Percentiles rank a stretch among this genome's conserved stretches.
Conservation (phyloP, 2,797 vertebrate species). For the Cossypha heuglini region DNA sequence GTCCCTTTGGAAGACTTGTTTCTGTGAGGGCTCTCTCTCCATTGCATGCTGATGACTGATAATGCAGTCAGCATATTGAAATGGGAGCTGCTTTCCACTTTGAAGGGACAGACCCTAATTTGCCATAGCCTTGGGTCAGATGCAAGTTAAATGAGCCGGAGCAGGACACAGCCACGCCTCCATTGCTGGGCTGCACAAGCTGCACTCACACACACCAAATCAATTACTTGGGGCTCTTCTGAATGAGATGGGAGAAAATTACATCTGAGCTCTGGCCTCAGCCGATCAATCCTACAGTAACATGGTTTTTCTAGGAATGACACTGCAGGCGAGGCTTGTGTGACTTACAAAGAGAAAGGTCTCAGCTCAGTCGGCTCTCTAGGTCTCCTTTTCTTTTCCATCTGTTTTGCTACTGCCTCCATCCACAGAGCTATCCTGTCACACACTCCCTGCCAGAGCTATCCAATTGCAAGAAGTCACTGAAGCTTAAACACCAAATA, state of each 20-base stretch:
- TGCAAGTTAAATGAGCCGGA: not conserved
- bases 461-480: not conserved
- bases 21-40: not conserved
- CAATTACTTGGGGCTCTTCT: constrained; percentile 32
- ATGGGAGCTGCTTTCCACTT: not conserved
- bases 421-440: not conserved
- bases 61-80: constrained; percentile 8
- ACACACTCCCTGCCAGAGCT: not conserved
- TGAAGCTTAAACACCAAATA: not conserved
- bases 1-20: not conserved
- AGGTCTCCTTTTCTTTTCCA: not conserved
- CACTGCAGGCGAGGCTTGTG: not conserved
- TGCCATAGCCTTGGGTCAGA: constrained; percentile 29
- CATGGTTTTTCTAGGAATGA: constrained; percentile 62
- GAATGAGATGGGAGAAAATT: constrained; percentile 36
- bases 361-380: not conserved
- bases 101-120: constrained; percentile 32
- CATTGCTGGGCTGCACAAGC: not conserved
- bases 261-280: constrained; percentile 44
- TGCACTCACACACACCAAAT: not conserved
- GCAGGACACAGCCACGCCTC: constrained; percentile 12
- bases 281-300: constrained; percentile 45
- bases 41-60: not conserved
- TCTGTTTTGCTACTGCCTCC: not conserved
- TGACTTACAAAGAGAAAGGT: constrained; percentile 49